Conservation (phyloP, 1,140 invertebrate species). For the Sarcophaga peregrina region DNA sequence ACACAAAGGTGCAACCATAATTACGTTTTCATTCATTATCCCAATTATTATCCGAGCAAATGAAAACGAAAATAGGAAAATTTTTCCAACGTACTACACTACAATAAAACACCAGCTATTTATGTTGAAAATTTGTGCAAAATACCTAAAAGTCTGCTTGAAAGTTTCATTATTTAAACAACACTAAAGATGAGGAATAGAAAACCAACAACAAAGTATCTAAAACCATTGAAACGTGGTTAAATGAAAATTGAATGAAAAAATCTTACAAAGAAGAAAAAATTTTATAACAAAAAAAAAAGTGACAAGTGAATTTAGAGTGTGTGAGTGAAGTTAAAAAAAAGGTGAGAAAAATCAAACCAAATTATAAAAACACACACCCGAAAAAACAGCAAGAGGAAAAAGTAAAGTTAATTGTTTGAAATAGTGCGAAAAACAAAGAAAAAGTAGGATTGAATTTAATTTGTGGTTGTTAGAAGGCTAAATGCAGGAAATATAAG, state of each 20-base stretch:
- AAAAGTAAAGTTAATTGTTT: not conserved
- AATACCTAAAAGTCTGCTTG: not conserved
- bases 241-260: not conserved
- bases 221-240: not conserved
- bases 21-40: conserved; percentile 12
- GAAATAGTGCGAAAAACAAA: conserved; percentile 12
- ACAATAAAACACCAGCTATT: not conserved
- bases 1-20: not conserved
- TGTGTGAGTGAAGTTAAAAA: conserved; percentile 2
- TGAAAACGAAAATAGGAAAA: conserved; percentile 22
- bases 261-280: not conserved
- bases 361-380: not conserved
- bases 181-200: not conserved
- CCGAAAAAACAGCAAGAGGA: not conserved
- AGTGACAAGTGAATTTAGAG: conserved; percentile 8
- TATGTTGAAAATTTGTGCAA: not conserved
- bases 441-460: not conserved
- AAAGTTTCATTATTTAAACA: conserved; percentile 2
- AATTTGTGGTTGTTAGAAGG: conserved; percentile 10
- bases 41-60: conserved; percentile 18
- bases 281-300: not conserved
- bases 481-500: not conserved
- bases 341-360: conserved; percentile 8
- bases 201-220: not conserved
- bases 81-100: conserved; percentile 21